phyloP scores from a whole-genome alignment of 2,113 vertebrate genomes.

The Peromyscus maniculatus region DNA sequence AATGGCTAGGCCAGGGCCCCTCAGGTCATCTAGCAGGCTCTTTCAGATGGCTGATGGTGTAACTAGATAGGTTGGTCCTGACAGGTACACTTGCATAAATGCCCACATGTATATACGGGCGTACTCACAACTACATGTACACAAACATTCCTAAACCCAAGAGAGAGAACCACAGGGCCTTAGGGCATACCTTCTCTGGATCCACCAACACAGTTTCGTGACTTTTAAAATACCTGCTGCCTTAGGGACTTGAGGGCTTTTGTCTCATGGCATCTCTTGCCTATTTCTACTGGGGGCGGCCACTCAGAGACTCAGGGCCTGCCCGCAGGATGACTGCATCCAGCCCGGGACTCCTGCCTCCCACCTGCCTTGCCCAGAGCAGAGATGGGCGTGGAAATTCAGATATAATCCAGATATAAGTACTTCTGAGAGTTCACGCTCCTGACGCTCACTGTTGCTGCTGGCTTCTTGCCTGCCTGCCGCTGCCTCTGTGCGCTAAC shows the following conservation, averaged over 20 bases:
- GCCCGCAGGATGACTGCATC: no score
- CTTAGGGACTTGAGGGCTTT: neutral
- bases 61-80: neutral
- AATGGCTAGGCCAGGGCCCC: neutral
- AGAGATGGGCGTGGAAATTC: neutral
- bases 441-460: neutral
- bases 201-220: no score
- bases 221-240: neutral
- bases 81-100: rapidly evolving
- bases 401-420: no score
- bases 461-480: neutral
- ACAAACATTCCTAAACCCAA: rapidly evolving
- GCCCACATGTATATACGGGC: no score
- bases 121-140: neutral
- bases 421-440: neutral
- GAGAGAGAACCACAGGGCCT: neutral
- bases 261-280: neutral
- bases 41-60: rapidly evolving
- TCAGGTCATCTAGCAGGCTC: rapidly evolving
- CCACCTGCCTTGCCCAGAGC: neutral
- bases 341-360: neutral
- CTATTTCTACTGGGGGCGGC: no score
- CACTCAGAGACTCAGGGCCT: neutral
- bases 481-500: rapidly evolving
- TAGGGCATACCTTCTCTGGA: neutral